Conservation (phyloP, 1,140 invertebrate genomes). For the Drosophila nasuta region DNA sequence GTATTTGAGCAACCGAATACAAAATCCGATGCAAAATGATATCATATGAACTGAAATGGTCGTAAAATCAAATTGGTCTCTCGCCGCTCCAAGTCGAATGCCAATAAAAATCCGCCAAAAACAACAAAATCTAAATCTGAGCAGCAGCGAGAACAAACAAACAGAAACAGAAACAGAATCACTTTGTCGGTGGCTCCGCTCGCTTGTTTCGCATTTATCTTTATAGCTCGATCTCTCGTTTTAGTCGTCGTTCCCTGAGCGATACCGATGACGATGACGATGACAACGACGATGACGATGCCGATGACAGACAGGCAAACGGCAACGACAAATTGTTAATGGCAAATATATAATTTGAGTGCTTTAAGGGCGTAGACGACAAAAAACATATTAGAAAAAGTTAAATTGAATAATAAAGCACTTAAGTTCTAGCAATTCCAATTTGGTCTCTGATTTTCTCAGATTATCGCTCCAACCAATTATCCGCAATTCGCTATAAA, state of each 20-base stretch:
- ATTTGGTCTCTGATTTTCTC: neutral
- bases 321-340: neutral
- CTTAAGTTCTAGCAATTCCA: slow-evolving; percentile 3
- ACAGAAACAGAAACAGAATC: slow-evolving; percentile 20
- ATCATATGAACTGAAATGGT: slow-evolving; percentile 59
- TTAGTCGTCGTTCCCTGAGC: slow-evolving; percentile 21
- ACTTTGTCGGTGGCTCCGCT: slow-evolving; percentile 69
- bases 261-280: slow-evolving; percentile 21
- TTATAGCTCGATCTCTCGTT: slow-evolving; percentile 66
- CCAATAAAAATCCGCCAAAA: slow-evolving; percentile 70
- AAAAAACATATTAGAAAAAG: slow-evolving; percentile 9
- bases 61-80: slow-evolving; percentile 74
- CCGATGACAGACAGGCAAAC: neutral
- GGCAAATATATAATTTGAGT: slow-evolving; percentile 28
- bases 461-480: neutral
- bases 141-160: neutral
- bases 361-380: neutral
- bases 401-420: slow-evolving; percentile 44
- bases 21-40: slow-evolving; percentile 52
- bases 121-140: slow-evolving; percentile 44
- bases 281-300: neutral
- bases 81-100: slow-evolving; percentile 40
- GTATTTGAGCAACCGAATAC: slow-evolving; percentile 22
- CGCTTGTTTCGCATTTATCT: slow-evolving; percentile 62
- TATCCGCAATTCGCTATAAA: slow-evolving; percentile 6